Conservation (phyloP, 2,888 invertebrate genomes). For the Phoronis australis region DNA sequence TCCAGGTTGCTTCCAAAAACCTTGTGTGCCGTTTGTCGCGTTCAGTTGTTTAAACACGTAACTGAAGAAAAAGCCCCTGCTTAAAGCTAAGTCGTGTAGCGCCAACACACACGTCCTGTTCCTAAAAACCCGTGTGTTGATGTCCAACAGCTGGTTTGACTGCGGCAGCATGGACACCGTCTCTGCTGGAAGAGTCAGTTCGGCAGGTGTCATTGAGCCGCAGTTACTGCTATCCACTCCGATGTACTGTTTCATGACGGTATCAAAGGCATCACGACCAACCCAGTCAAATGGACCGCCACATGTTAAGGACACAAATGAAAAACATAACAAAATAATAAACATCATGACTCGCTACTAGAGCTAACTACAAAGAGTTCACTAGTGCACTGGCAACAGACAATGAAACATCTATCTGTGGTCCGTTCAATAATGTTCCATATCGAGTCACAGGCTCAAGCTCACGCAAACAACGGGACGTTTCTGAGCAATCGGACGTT, state of each 20-base stretch:
- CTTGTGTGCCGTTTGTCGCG: conserved; percentile 52
- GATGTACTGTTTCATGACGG: conserved; percentile 76
- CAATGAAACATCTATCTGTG: too few relatives aligned
- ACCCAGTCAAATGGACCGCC: conserved; percentile 81
- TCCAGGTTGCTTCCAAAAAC: conserved; percentile 89
- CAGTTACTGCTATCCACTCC: conserved; percentile 83
- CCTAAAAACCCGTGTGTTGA: conserved; percentile 66
- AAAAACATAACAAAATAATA: too few relatives aligned
- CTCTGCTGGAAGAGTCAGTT: conserved; percentile 79
- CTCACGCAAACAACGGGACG: too few relatives aligned
- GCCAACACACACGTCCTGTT: conserved; percentile 90
- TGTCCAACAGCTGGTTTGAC: conserved; percentile 59
- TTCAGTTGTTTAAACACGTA: conserved; percentile 40
- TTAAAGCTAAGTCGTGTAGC: conserved; percentile 93
- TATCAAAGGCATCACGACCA: conserved; percentile 81
- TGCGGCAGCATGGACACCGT: conserved; percentile 71
- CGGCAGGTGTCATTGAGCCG: conserved; percentile 75
- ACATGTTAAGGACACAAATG: too few relatives aligned
- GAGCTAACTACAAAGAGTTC: too few relatives aligned
- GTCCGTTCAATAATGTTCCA: too few relatives aligned
- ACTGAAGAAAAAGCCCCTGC: conserved; percentile 75
- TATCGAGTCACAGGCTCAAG: too few relatives aligned
- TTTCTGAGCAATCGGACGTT: too few relatives aligned
- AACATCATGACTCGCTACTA: too few relatives aligned
- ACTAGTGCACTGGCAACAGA: too few relatives aligned